Evolutionary conservation across 2,113 vertebrate genomes (phyloP).

Genomic region (Regulus satrapa): DNA sequence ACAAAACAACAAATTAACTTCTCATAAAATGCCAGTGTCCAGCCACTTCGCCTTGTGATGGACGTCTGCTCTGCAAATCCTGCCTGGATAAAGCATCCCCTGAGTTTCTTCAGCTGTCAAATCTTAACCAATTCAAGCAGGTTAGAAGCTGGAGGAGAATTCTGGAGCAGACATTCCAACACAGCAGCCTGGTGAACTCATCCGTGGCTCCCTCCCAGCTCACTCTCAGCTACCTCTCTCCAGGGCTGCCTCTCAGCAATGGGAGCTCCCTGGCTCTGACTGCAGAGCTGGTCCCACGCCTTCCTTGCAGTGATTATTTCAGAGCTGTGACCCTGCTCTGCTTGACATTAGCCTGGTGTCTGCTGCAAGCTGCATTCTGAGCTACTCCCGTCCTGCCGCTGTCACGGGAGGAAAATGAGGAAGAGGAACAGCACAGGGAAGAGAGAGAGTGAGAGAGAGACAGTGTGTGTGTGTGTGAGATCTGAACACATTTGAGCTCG

Average conservation of each 20-base stretch:
- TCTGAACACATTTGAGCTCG: not conserved
- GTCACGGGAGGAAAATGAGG: not conserved
- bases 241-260: not conserved
- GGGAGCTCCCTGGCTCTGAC: not conserved
- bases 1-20: not conserved
- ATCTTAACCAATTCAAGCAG: not conserved
- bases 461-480: too few species aligned
- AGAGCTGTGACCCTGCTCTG: not conserved
- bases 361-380: not conserved
- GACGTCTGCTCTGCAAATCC: not conserved
- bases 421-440: not conserved
- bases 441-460: not conserved
- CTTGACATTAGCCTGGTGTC: not conserved
- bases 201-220: rapidly evolving
- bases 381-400: not conserved
- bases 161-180: not conserved
- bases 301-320: not conserved
- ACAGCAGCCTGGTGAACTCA: not conserved
- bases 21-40: not conserved
- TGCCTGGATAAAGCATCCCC: not conserved
- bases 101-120: not conserved
- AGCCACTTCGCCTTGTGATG: not conserved
- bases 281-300: rapidly evolving
- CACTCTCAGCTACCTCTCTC: not conserved
- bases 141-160: not conserved